These are phyloP conservation scores for Cryptocephalus primarius DNA, from an alignment of 2,888 invertebrate species.

Conservation along the genomic window DNA sequence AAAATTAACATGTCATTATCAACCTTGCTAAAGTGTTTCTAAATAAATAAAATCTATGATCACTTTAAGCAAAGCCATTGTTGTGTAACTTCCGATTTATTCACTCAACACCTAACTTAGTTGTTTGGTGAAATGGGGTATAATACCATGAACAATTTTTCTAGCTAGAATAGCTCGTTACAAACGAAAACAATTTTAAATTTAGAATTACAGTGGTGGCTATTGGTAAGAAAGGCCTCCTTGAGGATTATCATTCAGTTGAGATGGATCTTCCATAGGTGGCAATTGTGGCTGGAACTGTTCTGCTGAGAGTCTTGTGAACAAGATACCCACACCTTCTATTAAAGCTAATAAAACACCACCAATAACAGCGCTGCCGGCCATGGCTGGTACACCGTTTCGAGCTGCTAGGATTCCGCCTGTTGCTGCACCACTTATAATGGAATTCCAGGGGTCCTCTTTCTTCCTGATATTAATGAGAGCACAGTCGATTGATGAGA, in stretches of 20 bases:
- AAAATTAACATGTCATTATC: no score
- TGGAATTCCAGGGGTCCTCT: conserved; percentile 97
- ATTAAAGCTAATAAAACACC: conserved; percentile 92
- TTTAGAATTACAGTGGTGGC: no score
- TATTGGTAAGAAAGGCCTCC: no score
- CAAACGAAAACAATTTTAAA: no score
- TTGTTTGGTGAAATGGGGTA: no score
- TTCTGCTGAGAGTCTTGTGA: conserved; percentile 84
- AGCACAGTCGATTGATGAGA: conserved; percentile 94
- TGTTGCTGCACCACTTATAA: conserved; percentile 89
- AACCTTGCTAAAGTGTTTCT: no score
- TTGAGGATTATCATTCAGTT: conserved; percentile 30
- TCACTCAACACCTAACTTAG: no score
- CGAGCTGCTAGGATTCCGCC: conserved; percentile 95
- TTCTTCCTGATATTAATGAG: conserved; percentile 86
- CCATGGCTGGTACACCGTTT: conserved; percentile 82
- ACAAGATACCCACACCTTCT: conserved; percentile 93
- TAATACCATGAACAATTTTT: no score
- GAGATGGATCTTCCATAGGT: conserved; percentile 66
- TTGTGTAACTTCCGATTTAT: no score
- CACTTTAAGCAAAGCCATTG: no score
- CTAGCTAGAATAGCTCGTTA: no score
- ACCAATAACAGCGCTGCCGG: conserved; percentile 92
- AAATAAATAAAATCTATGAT: no score
- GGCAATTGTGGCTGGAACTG: conserved; percentile 80